Base-by-base conservation (phyloP, 2,113 vertebrate genomes). In the Oncorhynchus nerka region DNA sequence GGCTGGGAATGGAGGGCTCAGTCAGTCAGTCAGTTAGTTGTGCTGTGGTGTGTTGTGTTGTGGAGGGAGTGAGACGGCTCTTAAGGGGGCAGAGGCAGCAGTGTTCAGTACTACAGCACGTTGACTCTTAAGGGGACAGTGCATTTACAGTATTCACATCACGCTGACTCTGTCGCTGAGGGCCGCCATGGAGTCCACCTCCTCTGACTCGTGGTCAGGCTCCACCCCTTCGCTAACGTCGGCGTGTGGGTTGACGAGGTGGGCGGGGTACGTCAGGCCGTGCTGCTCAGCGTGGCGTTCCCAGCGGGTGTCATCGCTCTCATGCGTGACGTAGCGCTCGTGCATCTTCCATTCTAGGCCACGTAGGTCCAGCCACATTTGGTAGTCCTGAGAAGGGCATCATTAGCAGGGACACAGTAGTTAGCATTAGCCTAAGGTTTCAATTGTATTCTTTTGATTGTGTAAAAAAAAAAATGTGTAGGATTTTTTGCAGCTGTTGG, bases 261-360 rank as follows among this genome's bases (percentile, higher is more conserved):
- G 95, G 15, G 84, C 11, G 0, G 96, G 97, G 91, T 96, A 97
- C 84, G 93, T 93, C 49, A 97, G 91, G 61, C 96, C 95, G 49
- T 94, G 94, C 74, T 97, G 93, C 76, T 93, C 93, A 4, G 97
- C 97, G 30, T 95, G 96, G 85, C 94, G 94, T 22, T 96, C 93
- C 98, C 98, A 99, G 82, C 97, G 95, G 2, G 93, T 90, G 87
- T 99, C 98, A 51, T 99, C 97, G 0, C 97, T 99, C 91, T 99
- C 97, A 1, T 99, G 98, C 75, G 97, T 99, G 84, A 99, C 96
- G 83, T 99, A 99, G 86, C 98, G 96, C 85, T 98, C 95, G 20
- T 92, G 94, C 77, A 95, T 95, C 77, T 95, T 97, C 75, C 94
- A 93, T 89, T 99, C 98, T 71, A 99, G 93, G 80, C 93, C 96